Conservation (phyloP, 2,113 vertebrate genomes). For the Heliornis fulica region DNA sequence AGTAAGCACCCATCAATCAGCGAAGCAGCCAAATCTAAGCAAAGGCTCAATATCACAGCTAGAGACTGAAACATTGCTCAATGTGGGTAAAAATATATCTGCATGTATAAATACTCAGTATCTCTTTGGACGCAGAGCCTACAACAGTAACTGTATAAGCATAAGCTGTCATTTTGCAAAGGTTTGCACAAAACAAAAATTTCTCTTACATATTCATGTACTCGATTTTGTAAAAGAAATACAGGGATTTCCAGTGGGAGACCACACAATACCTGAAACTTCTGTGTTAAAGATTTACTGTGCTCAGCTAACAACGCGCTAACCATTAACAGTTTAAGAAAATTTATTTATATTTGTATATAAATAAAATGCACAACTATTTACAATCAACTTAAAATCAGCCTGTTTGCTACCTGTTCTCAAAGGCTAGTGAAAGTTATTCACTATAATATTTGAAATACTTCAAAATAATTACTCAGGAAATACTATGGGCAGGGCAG, state of each 20-base stretch:
- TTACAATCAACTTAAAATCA: background rate
- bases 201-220: background rate
- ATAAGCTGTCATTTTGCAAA: background rate
- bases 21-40: background rate
- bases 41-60: background rate
- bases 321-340: too few relatives aligned
- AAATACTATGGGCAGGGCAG: background rate
- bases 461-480: background rate
- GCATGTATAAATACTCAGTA: background rate
- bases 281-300: background rate
- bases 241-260: background rate
- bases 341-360: too few relatives aligned
- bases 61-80: background rate
- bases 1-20: background rate
- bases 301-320: background rate
- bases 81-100: background rate
- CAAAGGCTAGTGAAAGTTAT: background rate
- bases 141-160: background rate
- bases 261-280: background rate
- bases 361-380: background rate
- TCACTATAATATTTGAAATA: background rate
- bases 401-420: background rate
- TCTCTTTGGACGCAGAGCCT: background rate
- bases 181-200: background rate
- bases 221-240: background rate